Evolutionary conservation across 2,113 vertebrate genomes (phyloP).

Genomic region (Crocuta crocuta): DNA sequence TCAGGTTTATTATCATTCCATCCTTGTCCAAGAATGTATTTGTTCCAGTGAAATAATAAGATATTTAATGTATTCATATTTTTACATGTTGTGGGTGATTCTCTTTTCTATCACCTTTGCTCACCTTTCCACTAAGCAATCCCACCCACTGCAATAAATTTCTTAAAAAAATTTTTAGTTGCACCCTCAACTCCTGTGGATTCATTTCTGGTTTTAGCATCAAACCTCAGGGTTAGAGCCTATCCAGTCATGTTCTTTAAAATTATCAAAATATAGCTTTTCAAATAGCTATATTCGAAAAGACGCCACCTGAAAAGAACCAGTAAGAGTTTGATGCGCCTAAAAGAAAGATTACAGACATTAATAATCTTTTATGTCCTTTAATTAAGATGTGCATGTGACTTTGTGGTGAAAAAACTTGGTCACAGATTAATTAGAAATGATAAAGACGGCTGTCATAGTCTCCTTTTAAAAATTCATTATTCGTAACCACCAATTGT

Average conservation of each 20-base stretch:
- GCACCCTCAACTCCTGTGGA: neutral
- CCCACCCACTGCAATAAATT: neutral
- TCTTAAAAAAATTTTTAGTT: neutral
- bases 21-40: neutral
- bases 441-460: slow-evolving; percentile 12
- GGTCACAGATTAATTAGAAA: slow-evolving; percentile 46
- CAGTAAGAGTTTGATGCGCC: neutral
- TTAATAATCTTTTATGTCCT: slow-evolving; percentile 34
- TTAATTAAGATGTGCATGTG: slow-evolving; percentile 41
- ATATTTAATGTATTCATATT: neutral
- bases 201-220: neutral
- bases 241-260: neutral
- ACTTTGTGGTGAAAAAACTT: neutral
- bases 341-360: neutral
- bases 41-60: neutral
- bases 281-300: neutral
- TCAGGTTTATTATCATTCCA: neutral
- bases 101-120: neutral
- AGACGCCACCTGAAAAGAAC: neutral
- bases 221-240: neutral
- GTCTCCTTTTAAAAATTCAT: slow-evolving; percentile 17
- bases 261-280: neutral
- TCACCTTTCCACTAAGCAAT: neutral
- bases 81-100: neutral
- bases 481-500: neutral